Base-by-base conservation (phyloP, 2,888 invertebrate genomes). In the Drosophila meridiana region DNA sequence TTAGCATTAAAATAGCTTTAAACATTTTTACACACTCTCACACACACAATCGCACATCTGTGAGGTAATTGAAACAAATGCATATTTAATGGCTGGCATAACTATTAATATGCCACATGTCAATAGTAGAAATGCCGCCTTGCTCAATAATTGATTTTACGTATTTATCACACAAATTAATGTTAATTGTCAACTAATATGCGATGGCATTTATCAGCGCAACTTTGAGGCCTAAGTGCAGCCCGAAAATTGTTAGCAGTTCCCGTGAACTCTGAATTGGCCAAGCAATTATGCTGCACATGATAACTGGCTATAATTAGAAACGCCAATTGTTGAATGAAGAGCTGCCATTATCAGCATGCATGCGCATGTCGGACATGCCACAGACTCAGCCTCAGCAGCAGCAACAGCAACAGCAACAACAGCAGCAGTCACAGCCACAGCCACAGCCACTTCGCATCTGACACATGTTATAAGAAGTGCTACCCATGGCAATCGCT, bases 141-240 rank as follows among this genome's bases (percentile, higher is more conserved):
- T 55, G 53, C 52, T 53, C 52, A 83, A 74, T 87, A 87, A 87
- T 87, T 89, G 90, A 89, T 89, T 89, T 88, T 76, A 64, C 47
- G 75, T 60, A 89, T 86, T 87, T 85, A 89, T 89, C 90, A 89
- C 83, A 63, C 76, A 83, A 89, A 85, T 85, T 73, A 76, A 75
- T 70, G 73, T 74, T 85, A 87, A 87, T 89, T 87, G 88, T 80
- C 66, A 71, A 65, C 82, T 87, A 84, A 87, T 89, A 73, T 65
- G 56, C 48, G 38, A 74, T 36, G 58, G 42, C 79, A 76, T 80
- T 73, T 65, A 76, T 69, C 80, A 76, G 59, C 32, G 28, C 7
- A 48, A 14, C n/a, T 32, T 13, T 48, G 11, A 20, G 9, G 3
- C n/a, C 32, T 14, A 36, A n/a, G 34, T 30, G 20, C 11, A 20